Conservation (phyloP, 2,113 vertebrate genomes). For the Ageneiosus marmoratus region DNA sequence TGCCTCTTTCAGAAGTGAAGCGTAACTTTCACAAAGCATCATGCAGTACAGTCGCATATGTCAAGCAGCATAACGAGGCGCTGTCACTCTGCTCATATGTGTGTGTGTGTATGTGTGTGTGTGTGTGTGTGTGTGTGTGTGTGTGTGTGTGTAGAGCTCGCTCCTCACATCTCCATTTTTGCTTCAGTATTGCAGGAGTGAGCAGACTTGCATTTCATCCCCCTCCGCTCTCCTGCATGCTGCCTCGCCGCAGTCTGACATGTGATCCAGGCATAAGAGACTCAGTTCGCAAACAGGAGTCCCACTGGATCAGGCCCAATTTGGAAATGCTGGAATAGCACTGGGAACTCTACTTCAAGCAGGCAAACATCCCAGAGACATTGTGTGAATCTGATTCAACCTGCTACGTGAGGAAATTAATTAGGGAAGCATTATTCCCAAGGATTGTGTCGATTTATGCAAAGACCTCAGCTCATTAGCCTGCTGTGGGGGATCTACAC, state of each 20-base stretch:
- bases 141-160: slow-evolving; percentile 19
- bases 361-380: slow-evolving; percentile 45
- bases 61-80: slow-evolving; percentile 24
- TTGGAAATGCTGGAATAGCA: slow-evolving; percentile 42
- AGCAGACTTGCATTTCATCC: slow-evolving; percentile 40
- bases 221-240: slow-evolving; percentile 17
- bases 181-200: slow-evolving; percentile 33
- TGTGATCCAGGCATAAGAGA: slow-evolving; percentile 45
- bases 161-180: slow-evolving; percentile 27
- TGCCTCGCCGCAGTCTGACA: slow-evolving; percentile 36
- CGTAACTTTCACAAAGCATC: slow-evolving; percentile 43
- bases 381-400: slow-evolving; percentile 51
- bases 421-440: slow-evolving; percentile 42
- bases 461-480: slow-evolving; percentile 38
- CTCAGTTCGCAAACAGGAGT: slow-evolving; percentile 41
- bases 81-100: slow-evolving; percentile 26
- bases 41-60: slow-evolving; percentile 21
- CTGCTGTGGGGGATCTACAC: too few relatives aligned
- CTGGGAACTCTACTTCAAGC: slow-evolving; percentile 19
- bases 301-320: slow-evolving; percentile 46
- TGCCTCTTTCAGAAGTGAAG: slow-evolving; percentile 28
- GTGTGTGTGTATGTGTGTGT: not conserved
- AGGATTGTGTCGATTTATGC: slow-evolving; percentile 44
- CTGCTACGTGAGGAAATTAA: slow-evolving; percentile 43
- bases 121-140: slow-evolving; percentile 8